Conservation (phyloP, 2,888 invertebrate species). For the Poecilobothrus nobilitatus region DNA sequence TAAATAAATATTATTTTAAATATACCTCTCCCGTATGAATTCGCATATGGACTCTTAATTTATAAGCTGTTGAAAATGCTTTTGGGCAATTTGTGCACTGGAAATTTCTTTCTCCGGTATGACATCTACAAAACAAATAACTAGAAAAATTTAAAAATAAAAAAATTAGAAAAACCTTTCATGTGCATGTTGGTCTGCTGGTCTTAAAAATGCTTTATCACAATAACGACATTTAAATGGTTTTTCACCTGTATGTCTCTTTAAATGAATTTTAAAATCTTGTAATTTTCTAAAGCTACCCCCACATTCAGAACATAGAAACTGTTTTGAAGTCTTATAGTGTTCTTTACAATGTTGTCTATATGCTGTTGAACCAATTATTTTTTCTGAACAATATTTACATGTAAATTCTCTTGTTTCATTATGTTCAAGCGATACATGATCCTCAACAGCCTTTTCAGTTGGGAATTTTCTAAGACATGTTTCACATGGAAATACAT, state of each 20-base stretch:
- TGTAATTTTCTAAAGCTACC: background rate
- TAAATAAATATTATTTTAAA: background rate
- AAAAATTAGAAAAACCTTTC: conserved; percentile 39
- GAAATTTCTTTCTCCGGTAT: conserved; percentile 51
- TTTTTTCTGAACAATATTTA: background rate
- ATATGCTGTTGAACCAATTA: background rate
- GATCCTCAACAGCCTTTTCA: background rate
- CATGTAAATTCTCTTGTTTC: background rate
- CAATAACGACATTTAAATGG: conserved; percentile 53
- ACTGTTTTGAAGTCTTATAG: background rate
- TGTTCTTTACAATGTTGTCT: background rate
- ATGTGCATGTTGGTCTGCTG: conserved; percentile 52
- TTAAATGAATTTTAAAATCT: background rate
- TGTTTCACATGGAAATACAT: background rate
- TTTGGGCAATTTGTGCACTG: conserved; percentile 46
- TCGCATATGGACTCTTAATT: conserved; percentile 51
- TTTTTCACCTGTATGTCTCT: conserved; percentile 44
- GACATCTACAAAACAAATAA: conserved; percentile 32
- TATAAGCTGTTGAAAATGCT: conserved; percentile 48
- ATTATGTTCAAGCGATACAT: background rate
- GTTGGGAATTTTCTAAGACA: background rate
- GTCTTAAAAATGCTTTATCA: conserved; percentile 51
- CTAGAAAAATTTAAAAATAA: conserved; percentile 19
- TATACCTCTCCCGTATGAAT: conserved; percentile 47
- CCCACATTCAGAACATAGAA: background rate